phyloP scores from a whole-genome alignment of 2,888 invertebrate genomes.

The Leucania comma region DNA sequence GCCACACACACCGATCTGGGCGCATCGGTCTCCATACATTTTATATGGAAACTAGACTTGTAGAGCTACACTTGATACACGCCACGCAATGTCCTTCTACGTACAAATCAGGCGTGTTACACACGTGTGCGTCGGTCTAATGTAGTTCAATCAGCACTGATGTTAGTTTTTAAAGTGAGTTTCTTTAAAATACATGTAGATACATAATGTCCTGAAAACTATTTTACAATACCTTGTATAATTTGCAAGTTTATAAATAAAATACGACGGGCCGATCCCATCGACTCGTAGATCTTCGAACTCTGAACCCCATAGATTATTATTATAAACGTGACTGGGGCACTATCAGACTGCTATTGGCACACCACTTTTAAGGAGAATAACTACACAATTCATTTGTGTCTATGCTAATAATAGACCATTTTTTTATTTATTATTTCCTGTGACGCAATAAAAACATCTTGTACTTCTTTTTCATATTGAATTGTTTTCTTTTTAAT shows the following conservation, averaged over 20 bases:
- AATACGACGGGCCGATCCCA: slow-evolving; percentile 32
- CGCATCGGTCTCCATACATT: too few relatives aligned
- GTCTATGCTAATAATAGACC: neutral
- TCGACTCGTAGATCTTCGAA: slow-evolving; percentile 43
- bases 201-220: neutral
- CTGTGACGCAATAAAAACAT: neutral
- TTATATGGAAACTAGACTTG: too few relatives aligned
- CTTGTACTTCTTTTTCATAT: too few relatives aligned
- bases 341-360: slow-evolving; percentile 25
- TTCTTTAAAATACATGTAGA: neutral
- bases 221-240: slow-evolving; percentile 10
- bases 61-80: too few relatives aligned
- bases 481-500: too few relatives aligned
- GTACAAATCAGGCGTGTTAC: too few relatives aligned
- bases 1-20: too few relatives aligned
- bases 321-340: slow-evolving; percentile 55
- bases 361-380: slow-evolving; percentile 21
- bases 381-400: slow-evolving; percentile 5
- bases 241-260: slow-evolving; percentile 24
- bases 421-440: slow-evolving; percentile 1
- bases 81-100: too few relatives aligned
- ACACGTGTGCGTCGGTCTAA: too few relatives aligned
- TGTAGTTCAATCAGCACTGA: too few relatives aligned
- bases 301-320: slow-evolving; percentile 63
- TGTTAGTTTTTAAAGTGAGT: too few relatives aligned